Percentiles rank a stretch among this genome's conserved stretches.
Conservation (phyloP, 2,888 invertebrate genomes). For the Serrognathus titanus region DNA sequence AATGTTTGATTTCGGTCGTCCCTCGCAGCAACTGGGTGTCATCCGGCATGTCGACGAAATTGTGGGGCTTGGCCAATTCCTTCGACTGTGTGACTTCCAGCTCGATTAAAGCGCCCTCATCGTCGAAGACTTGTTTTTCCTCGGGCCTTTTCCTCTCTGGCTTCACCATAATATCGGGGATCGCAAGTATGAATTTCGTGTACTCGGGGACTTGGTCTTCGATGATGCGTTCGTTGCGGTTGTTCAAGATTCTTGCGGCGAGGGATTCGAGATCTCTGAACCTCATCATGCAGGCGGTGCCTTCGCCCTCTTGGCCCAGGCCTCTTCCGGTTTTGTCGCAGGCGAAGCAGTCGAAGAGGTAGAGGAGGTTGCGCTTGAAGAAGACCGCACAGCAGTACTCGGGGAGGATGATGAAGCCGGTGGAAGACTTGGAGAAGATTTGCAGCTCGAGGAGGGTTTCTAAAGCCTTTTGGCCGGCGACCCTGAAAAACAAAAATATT, state of each 20-base stretch:
- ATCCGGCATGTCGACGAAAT: slow-evolving; percentile 60
- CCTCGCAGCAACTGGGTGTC: slow-evolving; percentile 59
- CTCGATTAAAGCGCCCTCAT: slow-evolving; percentile 15
- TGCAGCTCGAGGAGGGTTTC: slow-evolving; percentile 43
- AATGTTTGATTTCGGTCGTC: slow-evolving; percentile 43
- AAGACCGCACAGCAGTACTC: slow-evolving; percentile 62
- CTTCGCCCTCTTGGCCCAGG: slow-evolving; percentile 39
- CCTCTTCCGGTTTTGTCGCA: slow-evolving; percentile 60
- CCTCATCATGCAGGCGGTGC: slow-evolving; percentile 57
- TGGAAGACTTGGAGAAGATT: slow-evolving; percentile 51
- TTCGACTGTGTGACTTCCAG: slow-evolving; percentile 41
- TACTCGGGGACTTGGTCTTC: slow-evolving; percentile 8
- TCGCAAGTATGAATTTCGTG: slow-evolving; percentile 6
- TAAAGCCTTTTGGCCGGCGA: slow-evolving; percentile 27
- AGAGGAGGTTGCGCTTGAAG: slow-evolving; percentile 56
- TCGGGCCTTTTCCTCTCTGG: not conserved
- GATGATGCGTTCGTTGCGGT: not conserved
- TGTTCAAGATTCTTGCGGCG: slow-evolving; percentile 1
- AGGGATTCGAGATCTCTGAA: slow-evolving; percentile 51
- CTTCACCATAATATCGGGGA: not conserved
- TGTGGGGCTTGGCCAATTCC: slow-evolving; percentile 56
- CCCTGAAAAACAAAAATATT: not conserved
- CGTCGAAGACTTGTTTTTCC: not conserved
- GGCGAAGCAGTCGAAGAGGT: slow-evolving; percentile 59
- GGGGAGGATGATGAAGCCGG: slow-evolving; percentile 59